These are phyloP conservation scores for Eurosta solidaginis DNA, from an alignment of 1,140 invertebrate species.

Conservation along the genomic window DNA sequence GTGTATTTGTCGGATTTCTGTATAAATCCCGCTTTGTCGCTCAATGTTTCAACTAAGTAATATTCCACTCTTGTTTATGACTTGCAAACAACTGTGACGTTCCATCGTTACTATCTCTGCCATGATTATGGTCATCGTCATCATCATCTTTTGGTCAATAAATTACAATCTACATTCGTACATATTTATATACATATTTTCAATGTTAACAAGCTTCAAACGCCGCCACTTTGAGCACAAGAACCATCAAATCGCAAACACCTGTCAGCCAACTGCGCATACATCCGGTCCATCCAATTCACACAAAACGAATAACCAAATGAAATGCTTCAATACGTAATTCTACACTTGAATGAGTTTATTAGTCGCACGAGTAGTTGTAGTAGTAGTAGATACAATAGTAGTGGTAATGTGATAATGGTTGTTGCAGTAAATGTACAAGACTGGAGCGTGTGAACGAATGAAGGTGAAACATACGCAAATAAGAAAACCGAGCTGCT, in stretches of 20 bases:
- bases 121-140: constrained; percentile 14
- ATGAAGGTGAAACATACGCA: background rate
- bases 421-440: background rate
- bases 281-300: background rate
- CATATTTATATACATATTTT: too few species aligned
- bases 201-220: constrained; percentile 26
- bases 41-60: background rate
- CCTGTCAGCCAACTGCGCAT: background rate
- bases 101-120: background rate
- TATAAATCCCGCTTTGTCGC: background rate
- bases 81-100: background rate
- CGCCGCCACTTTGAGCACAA: background rate
- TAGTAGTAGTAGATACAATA: too few species aligned
- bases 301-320: background rate
- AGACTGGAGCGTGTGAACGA: background rate
- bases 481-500: background rate
- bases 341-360: background rate
- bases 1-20: background rate
- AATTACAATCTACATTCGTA: constrained; percentile 23
- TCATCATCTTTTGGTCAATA: constrained; percentile 26
- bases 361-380: too few species aligned
- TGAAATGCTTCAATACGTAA: background rate
- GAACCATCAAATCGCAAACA: background rate
- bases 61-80: too few species aligned
- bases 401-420: too few species aligned